Conservation (phyloP, 92 coral and sea anemone genomes). For the Umimayanthus chanpuru region DNA sequence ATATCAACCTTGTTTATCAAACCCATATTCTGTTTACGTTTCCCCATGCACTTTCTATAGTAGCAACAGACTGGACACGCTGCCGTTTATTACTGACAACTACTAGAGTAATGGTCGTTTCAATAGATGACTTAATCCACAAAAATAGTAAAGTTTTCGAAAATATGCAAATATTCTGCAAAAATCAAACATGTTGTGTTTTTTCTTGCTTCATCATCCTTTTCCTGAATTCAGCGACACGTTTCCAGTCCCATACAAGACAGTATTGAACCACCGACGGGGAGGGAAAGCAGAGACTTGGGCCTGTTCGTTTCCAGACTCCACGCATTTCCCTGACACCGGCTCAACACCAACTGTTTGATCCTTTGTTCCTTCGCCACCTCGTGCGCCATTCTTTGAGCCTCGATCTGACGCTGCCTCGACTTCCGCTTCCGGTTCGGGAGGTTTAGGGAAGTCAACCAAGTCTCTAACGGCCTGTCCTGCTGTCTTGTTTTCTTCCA, state of each 20-base stretch:
- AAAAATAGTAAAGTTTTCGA: background rate
- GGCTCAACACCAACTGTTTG: slow-evolving; percentile 38
- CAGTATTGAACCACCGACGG: slow-evolving; percentile 84
- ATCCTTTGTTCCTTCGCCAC: slow-evolving; percentile 13
- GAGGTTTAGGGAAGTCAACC: slow-evolving; percentile 73
- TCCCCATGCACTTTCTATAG: background rate
- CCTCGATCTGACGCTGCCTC: slow-evolving; percentile 78
- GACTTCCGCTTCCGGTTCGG: slow-evolving; percentile 56
- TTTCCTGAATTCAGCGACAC: slow-evolving; percentile 66
- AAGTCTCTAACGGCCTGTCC: slow-evolving; percentile 86
- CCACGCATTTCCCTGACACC: slow-evolving; percentile 1
- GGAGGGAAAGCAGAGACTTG: slow-evolving; percentile 57
- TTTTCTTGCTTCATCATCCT: background rate
- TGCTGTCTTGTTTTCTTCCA: slow-evolving; percentile 80
- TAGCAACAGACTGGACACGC: too few species aligned
- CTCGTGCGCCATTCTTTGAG: slow-evolving; percentile 50
- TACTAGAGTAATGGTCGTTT: background rate
- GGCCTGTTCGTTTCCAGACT: slow-evolving; percentile 19
- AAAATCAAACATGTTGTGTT: background rate
- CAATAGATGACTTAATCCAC: too few species aligned
- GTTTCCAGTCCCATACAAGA: slow-evolving; percentile 83
- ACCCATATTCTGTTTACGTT: too few species aligned
- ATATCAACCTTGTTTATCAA: too few species aligned
- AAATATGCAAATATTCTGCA: background rate
- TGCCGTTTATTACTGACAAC: background rate